Base-by-base conservation (phyloP, 2,888 invertebrate genomes). In the Sclerodermus sp. region DNA sequence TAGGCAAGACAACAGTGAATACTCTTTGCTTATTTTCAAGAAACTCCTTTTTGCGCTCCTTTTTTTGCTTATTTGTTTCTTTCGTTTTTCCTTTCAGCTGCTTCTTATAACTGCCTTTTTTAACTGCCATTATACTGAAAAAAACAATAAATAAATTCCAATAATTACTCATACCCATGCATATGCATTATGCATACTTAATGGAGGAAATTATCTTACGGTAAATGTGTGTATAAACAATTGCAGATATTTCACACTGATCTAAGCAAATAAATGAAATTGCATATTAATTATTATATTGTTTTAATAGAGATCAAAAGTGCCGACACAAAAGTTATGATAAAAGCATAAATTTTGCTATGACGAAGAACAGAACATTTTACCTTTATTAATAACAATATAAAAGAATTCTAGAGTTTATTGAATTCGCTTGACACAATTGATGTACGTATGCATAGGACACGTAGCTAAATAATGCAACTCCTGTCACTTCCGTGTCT, bases 41-140 rank as follows among this genome's bases (percentile, higher is more conserved):
- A 68, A 91, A 93, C 60, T 93, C 93, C 78, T 89, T 87, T 79
- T 89, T 91, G 31, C 93, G 85, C 70, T 92, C 90, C 67, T 88
- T 87, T 73, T 90, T 91, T 77, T 93, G 92, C 73, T 87, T 88
- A 10, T 88, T 87, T 0, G 88, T 89, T 80, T 93, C 91, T 79
- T 92, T 93, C 40, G 86, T 85, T 73, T 86, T 87, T 43, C 91
- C 91, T 72, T 90, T 91, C 36, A 90, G 79, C 73, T 90, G 90
- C 60, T 90, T 85, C n/a, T n/a, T n/a, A n/a, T n/a, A n/a, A n/a
- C n/a, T n/a, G n/a, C n/a, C 91, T 92, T 92, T 49, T 51, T 64
- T 16, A 10, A 40, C 9, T 5, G n/a, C n/a, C 23, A 23, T 23
- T 23, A 23, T 23, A 8, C 23, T 23, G 23, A 23, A 23, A 23